Evolutionary conservation across 2,797 vertebrate species (phyloP).

Genomic region (Poecilia velifera): DNA sequence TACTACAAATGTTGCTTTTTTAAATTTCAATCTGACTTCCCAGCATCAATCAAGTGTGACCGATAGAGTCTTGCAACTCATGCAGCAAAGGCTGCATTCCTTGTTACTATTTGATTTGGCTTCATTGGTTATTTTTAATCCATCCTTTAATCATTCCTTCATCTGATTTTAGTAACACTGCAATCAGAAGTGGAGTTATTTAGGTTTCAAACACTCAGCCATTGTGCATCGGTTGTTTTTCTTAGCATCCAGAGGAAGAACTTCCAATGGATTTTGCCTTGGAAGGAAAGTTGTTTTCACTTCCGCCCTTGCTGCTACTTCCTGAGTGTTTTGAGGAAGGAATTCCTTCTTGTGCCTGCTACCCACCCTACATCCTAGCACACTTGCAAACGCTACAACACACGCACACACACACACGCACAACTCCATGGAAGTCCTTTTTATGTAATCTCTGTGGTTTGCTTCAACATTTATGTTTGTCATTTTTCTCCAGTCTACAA

Average conservation of each 20-base stretch:
- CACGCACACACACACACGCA: slow-evolving; percentile 6
- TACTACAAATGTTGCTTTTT: slow-evolving; percentile 15
- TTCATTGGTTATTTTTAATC: slow-evolving; percentile 16
- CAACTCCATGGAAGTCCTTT: slow-evolving; percentile 1
- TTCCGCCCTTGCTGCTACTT: slow-evolving; percentile 69
- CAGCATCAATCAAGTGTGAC: not conserved
- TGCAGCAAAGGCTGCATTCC: not conserved
- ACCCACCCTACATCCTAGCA: slow-evolving; percentile 58
- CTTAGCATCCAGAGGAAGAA: slow-evolving; percentile 55
- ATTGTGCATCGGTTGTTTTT: slow-evolving; percentile 40
- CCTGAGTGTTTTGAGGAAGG: slow-evolving; percentile 68
- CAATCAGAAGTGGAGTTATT: slow-evolving; percentile 43
- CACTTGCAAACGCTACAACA: slow-evolving; percentile 9
- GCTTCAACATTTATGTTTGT: not conserved
- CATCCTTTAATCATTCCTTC: slow-evolving; percentile 24
- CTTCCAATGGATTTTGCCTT: slow-evolving; percentile 55
- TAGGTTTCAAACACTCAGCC: slow-evolving; percentile 40
- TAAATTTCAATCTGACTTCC: slow-evolving; percentile 4
- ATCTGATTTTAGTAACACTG: slow-evolving; percentile 41
- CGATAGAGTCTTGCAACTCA: not conserved
- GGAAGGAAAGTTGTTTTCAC: slow-evolving; percentile 72
- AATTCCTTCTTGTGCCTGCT: slow-evolving; percentile 68
- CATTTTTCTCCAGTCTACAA: not conserved
- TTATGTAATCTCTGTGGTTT: not conserved
- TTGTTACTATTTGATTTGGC: slow-evolving; percentile 10